phyloP scores from a whole-genome alignment of 2,113 vertebrate species.

The Bos javanicus region DNA sequence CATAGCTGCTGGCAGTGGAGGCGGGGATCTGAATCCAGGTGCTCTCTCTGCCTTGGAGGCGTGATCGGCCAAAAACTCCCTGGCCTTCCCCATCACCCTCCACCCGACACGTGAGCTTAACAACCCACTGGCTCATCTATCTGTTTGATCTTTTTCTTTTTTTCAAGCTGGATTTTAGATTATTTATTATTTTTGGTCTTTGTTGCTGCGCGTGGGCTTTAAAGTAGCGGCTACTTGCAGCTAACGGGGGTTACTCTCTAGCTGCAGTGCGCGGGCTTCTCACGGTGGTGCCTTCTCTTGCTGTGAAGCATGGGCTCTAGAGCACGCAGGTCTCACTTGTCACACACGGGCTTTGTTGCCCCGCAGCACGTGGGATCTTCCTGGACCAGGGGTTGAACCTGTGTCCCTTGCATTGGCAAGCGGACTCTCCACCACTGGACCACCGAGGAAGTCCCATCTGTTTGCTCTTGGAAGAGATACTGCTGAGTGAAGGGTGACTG shows the following conservation, averaged over 20 bases:
- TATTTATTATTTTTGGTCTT: background rate
- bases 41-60: background rate
- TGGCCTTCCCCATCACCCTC: no score
- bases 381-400: background rate
- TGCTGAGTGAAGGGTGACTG: background rate
- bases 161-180: background rate
- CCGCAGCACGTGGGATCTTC: background rate
- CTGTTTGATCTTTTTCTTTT: background rate
- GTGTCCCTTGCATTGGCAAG: background rate
- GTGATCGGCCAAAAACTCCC: background rate
- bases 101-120: background rate
- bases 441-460: background rate
- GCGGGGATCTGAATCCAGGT: background rate
- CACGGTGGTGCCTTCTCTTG: background rate
- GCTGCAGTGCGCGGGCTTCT: accelerated
- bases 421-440: background rate
- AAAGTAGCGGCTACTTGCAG: background rate
- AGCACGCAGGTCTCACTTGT: background rate
- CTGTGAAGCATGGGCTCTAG: background rate
- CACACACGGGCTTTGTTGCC: background rate
- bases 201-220: background rate
- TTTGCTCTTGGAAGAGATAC: background rate
- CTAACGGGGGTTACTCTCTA: background rate
- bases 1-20: background rate
- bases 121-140: background rate